Percentiles rank a stretch among this genome's conserved stretches.
Conservation (phyloP, 2,888 invertebrate species). For the Polylopha cassiicola region DNA sequence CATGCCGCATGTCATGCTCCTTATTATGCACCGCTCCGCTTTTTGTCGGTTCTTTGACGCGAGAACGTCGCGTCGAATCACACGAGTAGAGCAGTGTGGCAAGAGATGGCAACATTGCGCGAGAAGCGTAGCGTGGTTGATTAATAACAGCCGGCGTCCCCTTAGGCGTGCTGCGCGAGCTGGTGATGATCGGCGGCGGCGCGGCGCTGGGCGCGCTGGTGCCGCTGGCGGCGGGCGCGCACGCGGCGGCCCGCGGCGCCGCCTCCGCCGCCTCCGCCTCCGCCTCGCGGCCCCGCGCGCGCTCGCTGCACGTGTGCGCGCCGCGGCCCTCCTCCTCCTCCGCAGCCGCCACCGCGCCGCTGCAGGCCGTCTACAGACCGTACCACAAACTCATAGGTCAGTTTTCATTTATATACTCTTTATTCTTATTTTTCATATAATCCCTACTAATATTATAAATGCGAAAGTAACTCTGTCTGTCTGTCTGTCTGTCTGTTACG, state of each 20-base stretch:
- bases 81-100: no score
- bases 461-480: no score
- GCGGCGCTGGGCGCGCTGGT: slow-evolving; percentile 90
- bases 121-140: not conserved
- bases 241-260: slow-evolving; percentile 71
- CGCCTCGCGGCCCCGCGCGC: slow-evolving; percentile 42
- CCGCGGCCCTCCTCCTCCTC: slow-evolving; percentile 82
- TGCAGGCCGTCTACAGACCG: slow-evolving; percentile 88
- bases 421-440: no score
- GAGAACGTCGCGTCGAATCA: no score
- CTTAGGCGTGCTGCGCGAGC: slow-evolving; percentile 82
- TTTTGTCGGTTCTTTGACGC: no score
- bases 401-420: slow-evolving; percentile 19
- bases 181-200: slow-evolving; percentile 85
- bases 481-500: no score
- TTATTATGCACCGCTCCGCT: no score
- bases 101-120: no score
- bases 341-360: slow-evolving; percentile 89
- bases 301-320: slow-evolving; percentile 82
- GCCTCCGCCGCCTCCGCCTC: slow-evolving; percentile 77
- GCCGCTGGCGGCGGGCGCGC: slow-evolving; percentile 90
- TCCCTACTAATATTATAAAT: no score
- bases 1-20: no score
- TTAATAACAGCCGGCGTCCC: slow-evolving; percentile 1
- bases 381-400: slow-evolving; percentile 94